Evolutionary conservation across 2,888 invertebrate genomes (phyloP).

Genomic region (Drosophila kanekoi): DNA sequence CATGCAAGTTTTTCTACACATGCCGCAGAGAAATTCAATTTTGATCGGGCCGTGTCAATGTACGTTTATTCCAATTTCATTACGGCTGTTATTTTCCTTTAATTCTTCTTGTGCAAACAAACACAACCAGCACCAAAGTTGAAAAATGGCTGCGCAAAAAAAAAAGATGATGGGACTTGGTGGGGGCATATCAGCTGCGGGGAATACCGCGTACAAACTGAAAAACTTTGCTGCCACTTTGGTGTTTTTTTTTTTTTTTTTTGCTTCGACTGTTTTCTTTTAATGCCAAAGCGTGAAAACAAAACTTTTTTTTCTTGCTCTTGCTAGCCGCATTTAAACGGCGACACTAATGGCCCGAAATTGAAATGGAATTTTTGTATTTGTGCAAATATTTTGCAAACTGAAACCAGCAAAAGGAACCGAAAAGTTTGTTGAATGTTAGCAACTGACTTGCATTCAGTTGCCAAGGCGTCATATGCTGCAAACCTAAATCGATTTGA

Average conservation of each 20-base stretch:
- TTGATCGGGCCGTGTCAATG: slow-evolving; percentile 14
- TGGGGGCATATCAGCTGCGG: slow-evolving; percentile 21
- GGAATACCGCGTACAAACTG: slow-evolving; percentile 44
- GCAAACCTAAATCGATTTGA: not conserved
- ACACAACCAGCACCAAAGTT: slow-evolving; percentile 50
- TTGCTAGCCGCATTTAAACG: slow-evolving; percentile 59
- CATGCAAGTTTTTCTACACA: slow-evolving; percentile 8
- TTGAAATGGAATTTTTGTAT: slow-evolving; percentile 73
- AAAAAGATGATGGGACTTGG: not conserved
- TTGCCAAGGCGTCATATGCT: slow-evolving; percentile 20
- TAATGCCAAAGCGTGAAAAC: slow-evolving; percentile 68
- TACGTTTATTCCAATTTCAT: slow-evolving; percentile 57
- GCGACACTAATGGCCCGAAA: slow-evolving; percentile 76
- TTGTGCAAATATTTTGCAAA: slow-evolving; percentile 65
- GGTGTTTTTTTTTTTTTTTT: slow-evolving; percentile 29
- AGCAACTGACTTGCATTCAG: slow-evolving; percentile 14
- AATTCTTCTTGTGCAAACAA: slow-evolving; percentile 68
- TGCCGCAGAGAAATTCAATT: slow-evolving; percentile 26
- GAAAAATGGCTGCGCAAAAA: slow-evolving; percentile 41
- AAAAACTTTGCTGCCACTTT: slow-evolving; percentile 57
- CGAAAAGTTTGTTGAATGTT: slow-evolving; percentile 32
- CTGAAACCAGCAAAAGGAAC: slow-evolving; percentile 11
- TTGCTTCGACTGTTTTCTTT: slow-evolving; percentile 57
- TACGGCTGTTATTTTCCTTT: slow-evolving; percentile 65
- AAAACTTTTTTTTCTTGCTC: slow-evolving; percentile 61